Conservation (phyloP, 2,113 vertebrate genomes). For the Diphyllodes magnificus region DNA sequence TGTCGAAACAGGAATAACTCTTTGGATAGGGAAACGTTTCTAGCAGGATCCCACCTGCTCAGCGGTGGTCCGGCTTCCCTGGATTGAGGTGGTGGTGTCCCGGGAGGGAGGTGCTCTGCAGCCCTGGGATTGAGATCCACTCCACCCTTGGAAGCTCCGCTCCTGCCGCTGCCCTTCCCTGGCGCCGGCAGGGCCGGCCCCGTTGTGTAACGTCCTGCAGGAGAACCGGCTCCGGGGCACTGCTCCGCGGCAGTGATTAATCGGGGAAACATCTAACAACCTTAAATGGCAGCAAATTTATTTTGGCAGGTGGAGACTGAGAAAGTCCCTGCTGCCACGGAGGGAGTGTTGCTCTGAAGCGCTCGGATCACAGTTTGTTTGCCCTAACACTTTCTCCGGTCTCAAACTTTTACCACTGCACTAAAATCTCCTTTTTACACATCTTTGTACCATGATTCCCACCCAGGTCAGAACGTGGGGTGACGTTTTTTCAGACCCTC, state of each 20-base stretch:
- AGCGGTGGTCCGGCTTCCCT: neutral
- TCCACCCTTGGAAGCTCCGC: neutral
- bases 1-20: neutral
- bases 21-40: fast-evolving
- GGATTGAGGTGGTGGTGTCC: neutral
- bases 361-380: neutral
- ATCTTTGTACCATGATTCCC: neutral
- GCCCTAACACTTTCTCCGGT: neutral
- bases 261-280: neutral
- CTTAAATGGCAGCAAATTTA: conserved; percentile 4
- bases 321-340: neutral
- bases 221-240: neutral
- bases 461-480: neutral
- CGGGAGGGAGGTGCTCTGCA: neutral
- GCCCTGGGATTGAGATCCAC: fast-evolving
- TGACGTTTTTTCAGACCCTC: neutral
- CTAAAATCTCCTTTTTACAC: neutral
- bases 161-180: neutral
- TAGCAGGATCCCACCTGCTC: neutral
- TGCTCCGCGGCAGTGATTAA: neutral
- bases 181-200: neutral
- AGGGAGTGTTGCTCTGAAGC: neutral
- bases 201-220: neutral
- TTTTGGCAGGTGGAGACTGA: conserved; percentile 10
- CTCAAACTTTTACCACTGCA: neutral